Conservation (phyloP, 2,797 vertebrate species). For the Tachyglossus aculeatus region DNA sequence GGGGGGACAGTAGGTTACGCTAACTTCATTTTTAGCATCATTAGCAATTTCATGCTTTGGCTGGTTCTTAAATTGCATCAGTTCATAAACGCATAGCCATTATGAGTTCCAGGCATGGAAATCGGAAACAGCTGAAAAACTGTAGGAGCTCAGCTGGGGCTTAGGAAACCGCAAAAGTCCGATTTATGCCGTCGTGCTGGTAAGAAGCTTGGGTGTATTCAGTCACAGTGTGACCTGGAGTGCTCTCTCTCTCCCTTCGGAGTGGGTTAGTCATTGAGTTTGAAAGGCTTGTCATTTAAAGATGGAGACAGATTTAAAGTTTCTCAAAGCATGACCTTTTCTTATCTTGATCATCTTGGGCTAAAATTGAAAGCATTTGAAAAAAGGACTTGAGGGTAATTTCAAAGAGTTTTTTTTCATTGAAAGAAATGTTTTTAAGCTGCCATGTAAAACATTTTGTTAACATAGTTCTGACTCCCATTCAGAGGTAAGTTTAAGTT, state of each 20-base stretch:
- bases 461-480: conserved; percentile 11
- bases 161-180: neutral
- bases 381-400: conserved; percentile 35
- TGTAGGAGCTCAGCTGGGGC: neutral
- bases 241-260: neutral
- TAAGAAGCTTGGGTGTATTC: conserved; percentile 34
- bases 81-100: conserved; percentile 31
- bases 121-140: conserved; percentile 45
- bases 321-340: conserved; percentile 45
- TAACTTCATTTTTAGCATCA: conserved; percentile 13
- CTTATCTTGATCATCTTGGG: conserved; percentile 21
- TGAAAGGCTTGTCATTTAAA: conserved; percentile 43
- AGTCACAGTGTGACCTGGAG: neutral
- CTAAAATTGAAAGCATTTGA: conserved; percentile 34
- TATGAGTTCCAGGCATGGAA: neutral
- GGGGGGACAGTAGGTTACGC: neutral
- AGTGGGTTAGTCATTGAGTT: neutral
- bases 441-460: conserved; percentile 3
- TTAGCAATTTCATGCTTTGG: conserved; percentile 40
- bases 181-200: conserved; percentile 10
- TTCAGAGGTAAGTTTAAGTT: conserved; percentile 1
- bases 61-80: conserved; percentile 46
- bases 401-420: conserved; percentile 19
- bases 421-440: conserved; percentile 18
- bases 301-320: conserved; percentile 44